phyloP scores from a whole-genome alignment of 92 coral and sea anemone species.

The Pocillopora grandis region DNA sequence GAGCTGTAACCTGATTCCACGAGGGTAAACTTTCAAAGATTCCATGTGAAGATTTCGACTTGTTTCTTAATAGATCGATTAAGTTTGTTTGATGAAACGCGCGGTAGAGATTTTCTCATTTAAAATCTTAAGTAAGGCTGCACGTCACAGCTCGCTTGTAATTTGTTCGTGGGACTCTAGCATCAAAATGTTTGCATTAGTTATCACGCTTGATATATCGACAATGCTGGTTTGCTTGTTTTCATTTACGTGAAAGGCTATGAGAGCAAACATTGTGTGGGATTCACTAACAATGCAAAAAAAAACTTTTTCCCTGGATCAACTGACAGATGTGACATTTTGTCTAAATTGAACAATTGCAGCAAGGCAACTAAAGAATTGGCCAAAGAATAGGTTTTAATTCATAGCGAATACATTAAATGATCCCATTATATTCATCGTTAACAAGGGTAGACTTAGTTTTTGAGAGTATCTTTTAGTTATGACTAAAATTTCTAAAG shows the following conservation, averaged over 20 bases:
- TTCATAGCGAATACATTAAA: constrained; percentile 43
- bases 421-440: constrained; percentile 22
- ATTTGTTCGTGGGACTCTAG: constrained; percentile 21
- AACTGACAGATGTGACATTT: constrained; percentile 48
- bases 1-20: constrained; percentile 12
- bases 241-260: constrained; percentile 33
- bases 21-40: constrained; percentile 11
- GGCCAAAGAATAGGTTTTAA: constrained; percentile 35
- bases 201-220: constrained; percentile 35
- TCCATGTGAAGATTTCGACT: background rate
- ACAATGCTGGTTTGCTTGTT: constrained; percentile 29
- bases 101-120: background rate
- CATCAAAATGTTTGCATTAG: constrained; percentile 31
- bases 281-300: constrained; percentile 34
- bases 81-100: background rate
- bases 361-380: constrained; percentile 26
- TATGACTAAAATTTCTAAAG: background rate
- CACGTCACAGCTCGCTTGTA: constrained; percentile 13
- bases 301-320: constrained; percentile 26
- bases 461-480: constrained; percentile 14
- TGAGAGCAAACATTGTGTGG: constrained; percentile 45
- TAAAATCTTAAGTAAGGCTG: constrained; percentile 1
- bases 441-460: constrained; percentile 1
- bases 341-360: constrained; percentile 39
- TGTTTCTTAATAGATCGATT: background rate